Evolutionary conservation across 2,888 invertebrate genomes (phyloP).

Genomic region (Caenorhabditis macrosperma): DNA sequence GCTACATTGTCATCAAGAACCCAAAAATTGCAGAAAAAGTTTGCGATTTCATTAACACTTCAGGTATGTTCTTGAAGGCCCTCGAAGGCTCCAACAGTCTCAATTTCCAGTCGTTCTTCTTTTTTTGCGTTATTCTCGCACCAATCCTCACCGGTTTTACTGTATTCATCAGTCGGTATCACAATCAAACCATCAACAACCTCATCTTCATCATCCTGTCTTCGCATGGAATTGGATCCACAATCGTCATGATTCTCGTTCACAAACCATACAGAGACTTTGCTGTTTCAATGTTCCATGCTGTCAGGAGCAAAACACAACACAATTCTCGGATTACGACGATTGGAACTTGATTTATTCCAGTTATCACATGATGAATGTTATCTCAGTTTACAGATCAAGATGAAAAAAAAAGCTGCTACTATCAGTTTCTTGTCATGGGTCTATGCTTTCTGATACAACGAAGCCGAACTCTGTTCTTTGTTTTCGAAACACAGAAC

Average conservation of each 20-base stretch:
- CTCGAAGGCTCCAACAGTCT: not conserved
- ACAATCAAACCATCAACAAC: conserved; percentile 5
- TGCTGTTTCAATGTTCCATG: not conserved
- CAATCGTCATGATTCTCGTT: conserved; percentile 1
- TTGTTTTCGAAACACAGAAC: no score
- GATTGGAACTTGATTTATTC: no score
- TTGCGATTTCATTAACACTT: not conserved
- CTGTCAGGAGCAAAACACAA: no score
- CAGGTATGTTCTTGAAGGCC: not conserved
- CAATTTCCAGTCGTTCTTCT: not conserved
- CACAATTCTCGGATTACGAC: no score
- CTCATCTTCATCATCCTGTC: not conserved
- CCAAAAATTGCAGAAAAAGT: not conserved
- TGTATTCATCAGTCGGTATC: not conserved
- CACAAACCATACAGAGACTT: conserved; percentile 14
- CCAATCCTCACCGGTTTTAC: not conserved
- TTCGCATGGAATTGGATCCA: not conserved
- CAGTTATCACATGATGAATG: no score
- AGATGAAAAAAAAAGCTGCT: no score
- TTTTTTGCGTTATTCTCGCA: not conserved
- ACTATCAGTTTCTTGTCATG: no score
- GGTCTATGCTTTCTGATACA: no score
- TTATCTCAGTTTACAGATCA: no score
- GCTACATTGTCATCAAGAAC: not conserved
- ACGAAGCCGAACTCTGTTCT: no score